Conservation (phyloP, 1,140 invertebrate species). For the Heliothis virescens region DNA sequence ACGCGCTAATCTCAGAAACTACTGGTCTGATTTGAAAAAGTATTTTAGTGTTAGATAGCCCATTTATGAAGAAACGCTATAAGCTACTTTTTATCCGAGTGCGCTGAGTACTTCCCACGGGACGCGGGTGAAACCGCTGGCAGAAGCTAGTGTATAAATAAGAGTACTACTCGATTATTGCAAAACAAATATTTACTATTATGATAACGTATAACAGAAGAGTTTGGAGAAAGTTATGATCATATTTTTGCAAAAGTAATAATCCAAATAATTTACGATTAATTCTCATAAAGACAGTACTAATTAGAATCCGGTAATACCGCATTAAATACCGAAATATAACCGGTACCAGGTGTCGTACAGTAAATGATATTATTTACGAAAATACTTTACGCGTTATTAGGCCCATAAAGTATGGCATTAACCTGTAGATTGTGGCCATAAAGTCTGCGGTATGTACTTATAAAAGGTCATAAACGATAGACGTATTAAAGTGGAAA, state of each 20-base stretch:
- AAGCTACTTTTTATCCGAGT: no score
- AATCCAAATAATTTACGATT: not conserved
- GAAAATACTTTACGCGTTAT: slow-evolving; percentile 21
- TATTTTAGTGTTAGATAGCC: no score
- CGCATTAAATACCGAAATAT: not conserved
- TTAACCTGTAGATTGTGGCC: slow-evolving; percentile 8
- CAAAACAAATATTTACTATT: not conserved
- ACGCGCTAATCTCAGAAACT: no score
- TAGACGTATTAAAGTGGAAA: not conserved
- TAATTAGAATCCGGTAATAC: not conserved
- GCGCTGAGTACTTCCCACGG: no score
- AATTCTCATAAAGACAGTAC: not conserved
- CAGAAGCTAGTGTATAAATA: no score
- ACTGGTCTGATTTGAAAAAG: no score
- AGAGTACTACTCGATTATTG: not conserved
- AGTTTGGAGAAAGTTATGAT: no score
- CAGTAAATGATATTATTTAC: slow-evolving; percentile 16
- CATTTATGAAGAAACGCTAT: no score
- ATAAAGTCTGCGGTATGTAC: not conserved
- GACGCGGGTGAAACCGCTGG: no score
- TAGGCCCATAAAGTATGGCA: slow-evolving; percentile 13
- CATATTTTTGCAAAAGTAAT: no score
- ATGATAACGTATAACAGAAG: no score
- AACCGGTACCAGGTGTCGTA: slow-evolving; percentile 9
- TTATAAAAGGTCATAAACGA: not conserved